Percentiles rank a stretch among this genome's conserved stretches.
These are phyloP conservation scores for Aphyosemion australe DNA, from an alignment of 2,113 vertebrate genomes.

Conservation along the genomic window DNA sequence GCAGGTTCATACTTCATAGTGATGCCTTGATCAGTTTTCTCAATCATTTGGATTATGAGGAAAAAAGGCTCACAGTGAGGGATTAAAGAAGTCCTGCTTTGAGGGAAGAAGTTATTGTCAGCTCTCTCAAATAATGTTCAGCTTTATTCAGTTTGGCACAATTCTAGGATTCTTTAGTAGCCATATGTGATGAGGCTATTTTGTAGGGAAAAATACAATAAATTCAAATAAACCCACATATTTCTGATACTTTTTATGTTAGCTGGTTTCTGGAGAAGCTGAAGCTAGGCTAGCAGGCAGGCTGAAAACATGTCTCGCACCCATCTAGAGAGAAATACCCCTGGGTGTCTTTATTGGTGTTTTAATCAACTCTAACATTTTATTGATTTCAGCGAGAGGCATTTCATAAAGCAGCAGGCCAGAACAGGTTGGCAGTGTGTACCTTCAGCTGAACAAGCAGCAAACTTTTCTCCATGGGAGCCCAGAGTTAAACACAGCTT, in stretches of 20 bases:
- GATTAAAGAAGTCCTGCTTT: conserved; percentile 24
- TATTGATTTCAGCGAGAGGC: conserved; percentile 69
- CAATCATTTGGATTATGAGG: conserved; percentile 41
- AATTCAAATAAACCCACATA: neutral
- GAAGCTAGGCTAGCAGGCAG: conserved; percentile 25
- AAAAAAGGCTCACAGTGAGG: conserved; percentile 26
- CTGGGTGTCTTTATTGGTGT: conserved; percentile 67
- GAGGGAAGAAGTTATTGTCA: conserved; percentile 17
- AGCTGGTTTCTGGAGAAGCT: conserved; percentile 17
- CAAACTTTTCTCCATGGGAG: conserved; percentile 48
- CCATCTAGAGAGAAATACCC: conserved; percentile 51
- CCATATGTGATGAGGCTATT: too few species aligned
- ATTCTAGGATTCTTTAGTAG: too few species aligned
- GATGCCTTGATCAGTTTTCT: conserved; percentile 21
- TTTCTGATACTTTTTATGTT: neutral
- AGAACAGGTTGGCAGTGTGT: conserved; percentile 60
- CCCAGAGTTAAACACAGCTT: conserved; percentile 13
- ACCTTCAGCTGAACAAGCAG: conserved; percentile 59
- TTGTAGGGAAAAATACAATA: neutral
- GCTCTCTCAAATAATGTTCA: neutral
- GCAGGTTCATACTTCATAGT: conserved; percentile 24
- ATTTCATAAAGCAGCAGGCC: conserved; percentile 71
- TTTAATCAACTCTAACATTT: conserved; percentile 76
- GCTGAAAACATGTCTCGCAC: conserved; percentile 38
- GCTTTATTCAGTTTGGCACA: neutral